Base-by-base conservation (phyloP, 2,113 vertebrate genomes). In the Catharus fuscescens region DNA sequence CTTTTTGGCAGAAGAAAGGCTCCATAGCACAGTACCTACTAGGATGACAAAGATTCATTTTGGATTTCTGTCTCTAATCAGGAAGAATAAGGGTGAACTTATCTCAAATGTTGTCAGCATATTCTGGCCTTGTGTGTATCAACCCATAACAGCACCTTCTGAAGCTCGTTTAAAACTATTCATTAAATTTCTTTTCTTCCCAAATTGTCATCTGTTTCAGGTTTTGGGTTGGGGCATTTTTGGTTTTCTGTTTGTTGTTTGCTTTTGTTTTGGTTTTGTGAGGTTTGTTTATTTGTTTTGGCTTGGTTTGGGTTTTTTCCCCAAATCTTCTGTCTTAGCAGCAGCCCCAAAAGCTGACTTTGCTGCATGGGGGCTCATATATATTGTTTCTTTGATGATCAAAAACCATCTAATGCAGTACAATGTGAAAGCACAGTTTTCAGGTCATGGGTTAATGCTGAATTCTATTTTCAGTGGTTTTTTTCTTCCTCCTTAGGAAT, bases 111-210 rank as follows among this genome's bases (percentile, higher is more conserved):
- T 61, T 53, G n/a, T 21, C 24, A 44, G 10, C 10, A 23, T 40
- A 14, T 32, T 7, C 11, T 69, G 54, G 45, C 11, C 32, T 42
- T 73, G 21, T 5, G 12, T 0, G 0, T 52, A 38, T 44, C 24
- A 38, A 66, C 29, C 20, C 2, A 3, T 34, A 65, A 70, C 14
- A 26, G 9, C 34, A 56, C 2, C 14, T 93, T 79, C 29, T 48
- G 61, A 74, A 48, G 66, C 3, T 67, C 20, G 28, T 86, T 82
- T 57, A 54, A 74, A 74, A n/a, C 7, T 52, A 28, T 70, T 56
- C 73, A 9, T 13, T 88, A 44, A 36, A 53, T 48, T 40, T 71
- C 24, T 79, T 9, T 29, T 79, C 56, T 38, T 86, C 10, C 31
- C 10, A 74, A 82, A 48, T 32, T 74, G 10, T 32, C 40, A 40